Base-by-base conservation (phyloP, 2,113 vertebrate genomes). In the Falco punctatus region DNA sequence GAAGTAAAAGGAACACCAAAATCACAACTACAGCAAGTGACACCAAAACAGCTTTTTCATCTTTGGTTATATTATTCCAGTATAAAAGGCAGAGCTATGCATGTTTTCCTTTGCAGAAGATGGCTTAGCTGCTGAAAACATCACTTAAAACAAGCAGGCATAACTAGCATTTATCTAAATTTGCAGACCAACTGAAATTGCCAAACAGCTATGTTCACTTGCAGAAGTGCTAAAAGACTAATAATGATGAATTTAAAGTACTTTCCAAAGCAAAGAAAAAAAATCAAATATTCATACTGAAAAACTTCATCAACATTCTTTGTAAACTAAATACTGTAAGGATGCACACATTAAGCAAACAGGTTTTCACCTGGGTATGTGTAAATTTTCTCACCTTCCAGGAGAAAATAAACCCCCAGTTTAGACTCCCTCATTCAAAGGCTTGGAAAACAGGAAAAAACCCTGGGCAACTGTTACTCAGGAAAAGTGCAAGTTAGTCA, bases 351-450 rank as follows among this genome's bases (percentile, higher is more conserved):
- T 24, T 16, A 69, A 70, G 30, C 8, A 62, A 88, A 57, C 8
- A 40, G 15, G 5, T 55, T 78, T 94, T 61, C 65, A 92, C 6
- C n/a, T 14, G 17, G 9, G 8, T 73, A 17, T 0, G 0, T 10
- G 15, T 6, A 55, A 10, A 5, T 70, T 38, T 88, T 62, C 73
- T 77, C 55, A 81, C 16, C 64, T 92, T 51, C 27, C 35, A 46
- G 30, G 6, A 65, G 5, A 64, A 81, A 85, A 66, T 33, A 62
- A 55, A 66, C 27, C 10, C 40, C 16, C 15, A 77, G 35, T 26
- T 57, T 85, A 33, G 27, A 59, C 13, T 64, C n/a, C 19, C 26
- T 35, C 5, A 0, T 40, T 61, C 78, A 71, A 79, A 94, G 33
- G 35, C 33, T 35, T 59, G 11, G 11, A 33, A 83, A 84, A 51